Percentiles rank a stretch among this genome's conserved stretches.
Conservation (phyloP, 2,113 vertebrate genomes). For the Malurus alboscapulatus region DNA sequence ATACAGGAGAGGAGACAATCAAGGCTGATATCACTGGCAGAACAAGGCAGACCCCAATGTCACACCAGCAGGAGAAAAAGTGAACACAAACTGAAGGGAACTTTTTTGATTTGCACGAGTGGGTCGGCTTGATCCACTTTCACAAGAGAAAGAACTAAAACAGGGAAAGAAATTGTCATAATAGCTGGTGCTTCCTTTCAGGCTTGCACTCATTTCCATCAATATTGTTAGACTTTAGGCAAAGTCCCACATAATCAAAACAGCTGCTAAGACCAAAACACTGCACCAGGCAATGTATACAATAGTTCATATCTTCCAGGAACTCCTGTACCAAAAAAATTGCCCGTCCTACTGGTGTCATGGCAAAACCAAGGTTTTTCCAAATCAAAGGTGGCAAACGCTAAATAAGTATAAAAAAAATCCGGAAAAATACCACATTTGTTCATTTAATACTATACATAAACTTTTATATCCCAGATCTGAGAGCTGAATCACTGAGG, state of each 20-base stretch:
- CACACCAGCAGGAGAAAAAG: not conserved
- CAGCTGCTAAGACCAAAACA: not conserved
- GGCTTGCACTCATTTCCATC: not conserved
- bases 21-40: not conserved
- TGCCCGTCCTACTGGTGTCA: not conserved
- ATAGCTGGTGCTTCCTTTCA: not conserved
- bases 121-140: not conserved
- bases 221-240: not conserved
- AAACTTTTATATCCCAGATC: not conserved
- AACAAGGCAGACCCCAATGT: not conserved
- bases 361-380: not conserved
- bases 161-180: not conserved
- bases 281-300: not conserved
- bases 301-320: not conserved
- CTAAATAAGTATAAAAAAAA: not conserved
- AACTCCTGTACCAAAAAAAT: not conserved
- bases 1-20: not conserved
- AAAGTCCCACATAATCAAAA: not conserved
- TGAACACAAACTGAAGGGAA: not conserved
- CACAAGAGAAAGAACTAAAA: not conserved
- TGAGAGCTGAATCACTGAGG: not conserved
- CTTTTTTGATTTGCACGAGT: not conserved
- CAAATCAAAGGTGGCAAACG: not conserved
- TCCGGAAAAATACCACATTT: not conserved
- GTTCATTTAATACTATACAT: not conserved